Base-by-base conservation (phyloP, 2,113 vertebrate species). In the Pholis gunnellus region DNA sequence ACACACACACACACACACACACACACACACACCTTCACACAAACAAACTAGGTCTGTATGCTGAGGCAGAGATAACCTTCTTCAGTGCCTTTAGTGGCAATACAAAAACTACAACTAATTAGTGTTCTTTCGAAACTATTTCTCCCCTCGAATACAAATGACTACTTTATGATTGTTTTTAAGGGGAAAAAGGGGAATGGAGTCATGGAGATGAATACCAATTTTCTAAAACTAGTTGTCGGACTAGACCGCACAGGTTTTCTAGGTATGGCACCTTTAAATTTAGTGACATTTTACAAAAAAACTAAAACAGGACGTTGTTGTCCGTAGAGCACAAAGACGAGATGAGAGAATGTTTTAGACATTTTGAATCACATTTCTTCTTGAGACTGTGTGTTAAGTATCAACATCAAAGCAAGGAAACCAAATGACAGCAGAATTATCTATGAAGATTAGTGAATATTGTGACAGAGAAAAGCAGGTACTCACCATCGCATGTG, bases 31-130 rank as follows among this genome's bases (percentile, higher is more conserved):
- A 42, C 63, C 5, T 42, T 17, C 54, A 1, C 36, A 67, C 15
- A 14, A 44, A 71, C 34, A 0, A 71, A 70, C 38, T 15, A 25
- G 20, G 29, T 38, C 42, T 84, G 27, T 27, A 50, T 60, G 70
- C 63, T 11, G 22, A 72, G 13, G 36, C 42, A 40, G 7, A 0
- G 65, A 80, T 77, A 73, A 87, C 22, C 36, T 65, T 44, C 46
- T 42, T 66, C 0, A 0, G 18, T 54, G 82, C 54, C 67, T 61
- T 81, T 31, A 63, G 29, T 75, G 68, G 70, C 42, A 75, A 73
- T 46, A 34, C 72, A 68, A 66, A 59, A 78, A 67, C 48, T 72
- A 34, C 36, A 38, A 57, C 40, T 80, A 80, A 80, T 79, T 50
- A 14, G 52, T 44, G 71, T 80, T 82, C 44, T 57, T 78, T 61